Conservation (phyloP, 2,797 vertebrate genomes). For the Platalea minor region DNA sequence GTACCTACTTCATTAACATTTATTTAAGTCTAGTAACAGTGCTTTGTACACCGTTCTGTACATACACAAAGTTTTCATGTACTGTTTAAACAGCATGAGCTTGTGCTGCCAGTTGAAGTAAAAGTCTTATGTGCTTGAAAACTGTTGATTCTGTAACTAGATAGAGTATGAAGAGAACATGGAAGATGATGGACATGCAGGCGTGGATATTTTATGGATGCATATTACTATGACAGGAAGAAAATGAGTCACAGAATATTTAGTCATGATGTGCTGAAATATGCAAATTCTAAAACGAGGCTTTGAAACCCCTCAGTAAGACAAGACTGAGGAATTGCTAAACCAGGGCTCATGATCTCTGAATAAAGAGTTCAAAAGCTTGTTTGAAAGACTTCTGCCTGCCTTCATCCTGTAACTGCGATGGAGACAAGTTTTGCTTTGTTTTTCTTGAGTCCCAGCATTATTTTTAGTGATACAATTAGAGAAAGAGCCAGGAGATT, state of each 20-base stretch:
- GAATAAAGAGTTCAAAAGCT: not conserved
- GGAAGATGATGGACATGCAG: not conserved
- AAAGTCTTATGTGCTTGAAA: not conserved
- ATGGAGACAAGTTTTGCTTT: not conserved
- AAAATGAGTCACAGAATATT: not conserved
- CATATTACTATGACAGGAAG: not conserved
- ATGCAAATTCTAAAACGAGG: not conserved
- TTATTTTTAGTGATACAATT: not conserved
- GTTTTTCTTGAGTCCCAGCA: not conserved
- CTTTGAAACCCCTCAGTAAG: not conserved
- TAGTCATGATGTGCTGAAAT: not conserved
- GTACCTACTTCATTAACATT: not conserved
- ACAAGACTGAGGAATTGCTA: not conserved
- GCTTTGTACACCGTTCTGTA: not conserved
- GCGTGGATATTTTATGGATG: not conserved
- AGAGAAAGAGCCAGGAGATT: not conserved
- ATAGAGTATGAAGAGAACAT: not conserved
- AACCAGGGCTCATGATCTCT: not conserved
- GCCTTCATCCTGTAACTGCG: not conserved
- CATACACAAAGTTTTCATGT: not conserved
- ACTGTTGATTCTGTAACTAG: not conserved
- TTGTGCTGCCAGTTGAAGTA: not conserved
- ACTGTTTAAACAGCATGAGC: not conserved
- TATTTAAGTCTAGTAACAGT: not conserved
- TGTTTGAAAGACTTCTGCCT: not conserved